Conservation (phyloP, 1,140 invertebrate species). For the Palaemon carinicauda region DNA sequence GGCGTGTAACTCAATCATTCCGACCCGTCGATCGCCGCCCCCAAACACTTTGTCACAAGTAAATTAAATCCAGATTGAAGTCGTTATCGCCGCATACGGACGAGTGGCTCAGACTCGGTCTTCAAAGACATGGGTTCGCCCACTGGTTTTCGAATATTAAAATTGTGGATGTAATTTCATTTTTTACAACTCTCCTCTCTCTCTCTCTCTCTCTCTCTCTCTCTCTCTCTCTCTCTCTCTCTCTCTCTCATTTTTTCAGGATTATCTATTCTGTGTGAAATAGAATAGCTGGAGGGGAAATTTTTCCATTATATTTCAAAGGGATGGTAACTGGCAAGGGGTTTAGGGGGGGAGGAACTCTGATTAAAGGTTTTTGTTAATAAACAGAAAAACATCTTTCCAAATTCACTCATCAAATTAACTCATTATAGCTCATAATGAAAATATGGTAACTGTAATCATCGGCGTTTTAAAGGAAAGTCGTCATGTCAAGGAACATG, state of each 20-base stretch:
- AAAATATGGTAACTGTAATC: too few species aligned
- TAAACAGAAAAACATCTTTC: too few species aligned
- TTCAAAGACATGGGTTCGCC: background rate
- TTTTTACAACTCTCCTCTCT: background rate
- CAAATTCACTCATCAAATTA: too few species aligned
- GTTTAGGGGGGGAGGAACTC: too few species aligned
- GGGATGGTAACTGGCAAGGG: too few species aligned
- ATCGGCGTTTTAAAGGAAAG: too few species aligned
- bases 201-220: background rate
- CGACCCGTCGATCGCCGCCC: background rate
- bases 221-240: background rate
- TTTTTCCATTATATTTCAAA: too few species aligned
- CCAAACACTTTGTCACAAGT: constrained; percentile 9
- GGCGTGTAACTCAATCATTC: constrained; percentile 12
- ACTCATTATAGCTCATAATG: too few species aligned
- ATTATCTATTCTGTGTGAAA: background rate
- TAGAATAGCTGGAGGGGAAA: too few species aligned
- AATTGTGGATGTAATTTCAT: background rate
- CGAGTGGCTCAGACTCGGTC: background rate
- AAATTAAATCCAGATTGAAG: constrained; percentile 10
- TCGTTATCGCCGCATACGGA: background rate
- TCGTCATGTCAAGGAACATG: background rate
- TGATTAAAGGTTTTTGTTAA: too few species aligned
- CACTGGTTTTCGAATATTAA: background rate
- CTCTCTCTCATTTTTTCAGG: background rate